phyloP scores from a whole-genome alignment of 2,888 invertebrate genomes.

The Tuta absoluta region DNA sequence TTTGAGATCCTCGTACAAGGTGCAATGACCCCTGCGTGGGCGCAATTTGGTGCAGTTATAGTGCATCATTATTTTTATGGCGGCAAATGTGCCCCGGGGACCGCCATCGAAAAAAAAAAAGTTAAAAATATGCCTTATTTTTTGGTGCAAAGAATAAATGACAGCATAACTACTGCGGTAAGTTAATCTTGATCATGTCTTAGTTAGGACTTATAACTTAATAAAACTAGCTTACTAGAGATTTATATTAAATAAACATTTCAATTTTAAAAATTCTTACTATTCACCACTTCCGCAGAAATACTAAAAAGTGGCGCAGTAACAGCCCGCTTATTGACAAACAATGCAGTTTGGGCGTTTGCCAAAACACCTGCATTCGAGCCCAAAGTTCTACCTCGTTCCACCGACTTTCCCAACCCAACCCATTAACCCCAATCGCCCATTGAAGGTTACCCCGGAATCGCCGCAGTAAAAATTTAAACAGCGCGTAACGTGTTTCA shows the following conservation, averaged over 20 bases:
- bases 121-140: not conserved
- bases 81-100: too few species aligned
- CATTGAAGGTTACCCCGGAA: constrained; percentile 16
- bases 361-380: constrained; percentile 23
- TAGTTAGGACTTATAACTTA: too few species aligned
- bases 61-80: constrained; percentile 3
- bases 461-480: constrained; percentile 23
- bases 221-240: too few species aligned
- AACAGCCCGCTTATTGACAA: constrained; percentile 18
- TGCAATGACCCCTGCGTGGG: constrained; percentile 43
- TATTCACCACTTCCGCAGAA: not conserved
- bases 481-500: constrained; percentile 11
- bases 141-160: not conserved
- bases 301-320: constrained; percentile 13
- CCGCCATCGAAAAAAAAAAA: not conserved
- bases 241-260: too few species aligned
- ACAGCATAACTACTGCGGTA: too few species aligned
- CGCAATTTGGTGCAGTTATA: constrained; percentile 15
- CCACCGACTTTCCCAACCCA: not conserved
- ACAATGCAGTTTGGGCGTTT: constrained; percentile 22
- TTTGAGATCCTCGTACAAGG: constrained; percentile 36
- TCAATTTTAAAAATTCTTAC: too few species aligned
- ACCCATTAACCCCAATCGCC: constrained; percentile 23
- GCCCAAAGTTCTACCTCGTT: not conserved
- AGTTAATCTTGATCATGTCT: too few species aligned